Evolutionary conservation across 2,113 vertebrate species (phyloP).

Genomic region (Casuarius casuarius): DNA sequence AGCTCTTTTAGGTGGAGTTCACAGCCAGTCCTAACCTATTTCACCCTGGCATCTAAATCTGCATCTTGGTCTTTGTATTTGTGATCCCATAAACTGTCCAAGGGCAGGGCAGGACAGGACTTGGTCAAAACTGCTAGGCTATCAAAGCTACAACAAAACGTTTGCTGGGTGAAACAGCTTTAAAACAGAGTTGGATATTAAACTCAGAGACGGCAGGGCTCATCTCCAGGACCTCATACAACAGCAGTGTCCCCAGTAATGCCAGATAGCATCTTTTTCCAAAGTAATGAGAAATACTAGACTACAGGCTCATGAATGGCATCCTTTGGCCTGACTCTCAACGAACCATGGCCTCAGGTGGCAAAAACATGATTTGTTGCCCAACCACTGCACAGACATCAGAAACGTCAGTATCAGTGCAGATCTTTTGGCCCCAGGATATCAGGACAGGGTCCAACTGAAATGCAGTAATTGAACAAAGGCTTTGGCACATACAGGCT

Average conservation of each 20-base stretch:
- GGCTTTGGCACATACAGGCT: rapidly evolving
- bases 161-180: neutral
- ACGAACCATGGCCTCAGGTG: neutral
- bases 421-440: neutral
- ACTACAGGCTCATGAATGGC: neutral
- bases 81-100: neutral
- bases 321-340: neutral
- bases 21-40: neutral
- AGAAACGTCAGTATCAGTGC: neutral
- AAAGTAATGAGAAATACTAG: neutral
- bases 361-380: neutral
- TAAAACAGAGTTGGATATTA: neutral
- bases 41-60: neutral
- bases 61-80: rapidly evolving
- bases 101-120: neutral
- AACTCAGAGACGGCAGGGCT: neutral
- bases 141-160: neutral
- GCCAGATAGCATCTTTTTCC: neutral
- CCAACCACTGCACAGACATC: neutral
- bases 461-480: neutral
- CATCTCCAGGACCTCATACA: neutral
- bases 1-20: neutral
- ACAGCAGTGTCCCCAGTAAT: neutral
- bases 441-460: neutral
- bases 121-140: neutral